Conservation (phyloP, 2,888 invertebrate genomes). For the Ormia ochracea region DNA sequence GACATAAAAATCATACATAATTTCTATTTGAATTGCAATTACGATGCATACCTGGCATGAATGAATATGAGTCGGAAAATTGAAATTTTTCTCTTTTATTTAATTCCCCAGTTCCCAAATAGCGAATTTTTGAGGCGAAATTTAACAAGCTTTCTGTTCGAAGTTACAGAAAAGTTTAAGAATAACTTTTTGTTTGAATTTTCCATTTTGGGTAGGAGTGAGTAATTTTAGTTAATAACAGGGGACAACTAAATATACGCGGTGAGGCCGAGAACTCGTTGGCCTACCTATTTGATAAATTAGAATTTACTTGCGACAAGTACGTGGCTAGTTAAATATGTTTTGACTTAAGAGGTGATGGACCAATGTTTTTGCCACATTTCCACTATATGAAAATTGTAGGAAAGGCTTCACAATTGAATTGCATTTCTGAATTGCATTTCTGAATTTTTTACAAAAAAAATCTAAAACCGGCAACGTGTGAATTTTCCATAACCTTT, state of each 20-base stretch:
- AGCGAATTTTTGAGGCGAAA: not conserved
- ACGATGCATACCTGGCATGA: not conserved
- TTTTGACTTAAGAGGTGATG: too few relatives aligned
- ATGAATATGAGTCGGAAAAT: not conserved
- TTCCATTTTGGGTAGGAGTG: not conserved
- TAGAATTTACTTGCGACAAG: too few relatives aligned
- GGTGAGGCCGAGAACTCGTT: not conserved
- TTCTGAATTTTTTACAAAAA: too few relatives aligned
- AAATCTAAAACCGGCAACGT: too few relatives aligned
- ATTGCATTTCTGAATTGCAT: too few relatives aligned
- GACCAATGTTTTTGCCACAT: too few relatives aligned
- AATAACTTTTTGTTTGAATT: not conserved
- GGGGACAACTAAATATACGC: not conserved
- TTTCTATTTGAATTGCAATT: conserved; percentile 40
- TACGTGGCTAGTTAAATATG: too few relatives aligned
- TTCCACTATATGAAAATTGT: too few relatives aligned
- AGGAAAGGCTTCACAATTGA: too few relatives aligned
- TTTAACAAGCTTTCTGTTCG: not conserved
- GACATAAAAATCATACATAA: conserved; percentile 55
- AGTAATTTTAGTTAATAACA: not conserved
- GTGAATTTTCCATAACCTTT: too few relatives aligned
- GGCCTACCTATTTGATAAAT: not conserved
- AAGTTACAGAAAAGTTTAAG: not conserved
- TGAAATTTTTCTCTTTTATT: not conserved
- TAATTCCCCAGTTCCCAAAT: not conserved